These are phyloP conservation scores for Formica aserva DNA, from an alignment of 2,888 invertebrate species.

Conservation along the genomic window DNA sequence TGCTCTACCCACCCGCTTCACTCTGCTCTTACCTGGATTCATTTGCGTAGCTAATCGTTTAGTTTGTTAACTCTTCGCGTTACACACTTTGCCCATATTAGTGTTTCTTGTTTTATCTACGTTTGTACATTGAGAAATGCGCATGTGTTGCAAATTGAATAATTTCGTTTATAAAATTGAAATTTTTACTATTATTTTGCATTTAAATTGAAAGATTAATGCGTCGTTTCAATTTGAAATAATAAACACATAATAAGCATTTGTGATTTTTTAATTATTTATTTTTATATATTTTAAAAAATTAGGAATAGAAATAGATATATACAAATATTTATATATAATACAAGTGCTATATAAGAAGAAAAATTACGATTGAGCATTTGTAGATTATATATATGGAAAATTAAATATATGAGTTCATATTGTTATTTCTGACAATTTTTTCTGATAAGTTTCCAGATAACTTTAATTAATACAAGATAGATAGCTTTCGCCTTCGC, in stretches of 20 bases:
- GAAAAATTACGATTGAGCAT: not conserved
- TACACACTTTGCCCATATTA: not conserved
- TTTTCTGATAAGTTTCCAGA: not conserved
- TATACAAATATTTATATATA: not conserved
- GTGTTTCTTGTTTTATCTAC: not conserved
- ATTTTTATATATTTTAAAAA: not conserved
- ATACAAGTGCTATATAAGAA: not conserved
- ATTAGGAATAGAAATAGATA: not conserved
- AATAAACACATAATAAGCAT: not conserved
- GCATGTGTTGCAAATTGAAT: not conserved
- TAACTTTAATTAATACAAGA: not conserved
- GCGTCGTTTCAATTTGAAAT: not conserved
- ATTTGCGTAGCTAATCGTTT: constrained; percentile 67
- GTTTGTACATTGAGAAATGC: not conserved
- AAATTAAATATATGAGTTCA: not conserved
- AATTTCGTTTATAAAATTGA: constrained; percentile 15
- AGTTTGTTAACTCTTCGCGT: constrained; percentile 57
- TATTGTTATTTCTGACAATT: not conserved
- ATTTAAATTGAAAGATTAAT: constrained; percentile 7
- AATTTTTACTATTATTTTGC: not conserved
- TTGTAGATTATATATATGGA: not conserved
- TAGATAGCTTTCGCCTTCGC: not conserved
- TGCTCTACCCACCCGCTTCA: constrained; percentile 21
- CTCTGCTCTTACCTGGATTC: constrained; percentile 63
- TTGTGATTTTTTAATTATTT: not conserved